phyloP scores from a whole-genome alignment of 2,797 vertebrate species.

The Pangasius djambal region DNA sequence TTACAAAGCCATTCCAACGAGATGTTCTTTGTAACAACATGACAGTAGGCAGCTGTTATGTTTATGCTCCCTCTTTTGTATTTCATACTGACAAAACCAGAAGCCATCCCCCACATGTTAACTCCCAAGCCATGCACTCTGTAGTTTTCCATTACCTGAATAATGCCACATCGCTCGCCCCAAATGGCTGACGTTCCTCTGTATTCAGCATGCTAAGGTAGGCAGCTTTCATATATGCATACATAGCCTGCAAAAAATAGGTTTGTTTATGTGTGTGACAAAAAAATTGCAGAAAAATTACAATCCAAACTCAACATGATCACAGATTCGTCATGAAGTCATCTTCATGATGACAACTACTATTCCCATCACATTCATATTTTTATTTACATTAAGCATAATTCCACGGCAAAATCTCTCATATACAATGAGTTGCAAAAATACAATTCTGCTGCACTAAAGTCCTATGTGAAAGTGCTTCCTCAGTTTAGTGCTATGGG shows the following conservation, averaged over 20 bases:
- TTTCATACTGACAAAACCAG: constrained; percentile 4
- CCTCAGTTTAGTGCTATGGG: neutral
- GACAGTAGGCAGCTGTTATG: neutral
- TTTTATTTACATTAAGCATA: neutral
- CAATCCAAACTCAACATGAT: constrained; percentile 40
- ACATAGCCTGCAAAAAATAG: constrained; percentile 82
- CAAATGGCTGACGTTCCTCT: constrained; percentile 89
- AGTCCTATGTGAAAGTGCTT: neutral
- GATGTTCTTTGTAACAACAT: neutral
- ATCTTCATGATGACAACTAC: neutral
- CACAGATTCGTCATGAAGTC: neutral
- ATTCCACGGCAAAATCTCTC: too few species aligned
- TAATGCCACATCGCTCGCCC: constrained; percentile 84
- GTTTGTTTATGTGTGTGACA: constrained; percentile 2
- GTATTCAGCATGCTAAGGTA: constrained; percentile 95
- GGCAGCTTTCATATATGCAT: constrained; percentile 96
- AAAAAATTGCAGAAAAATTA: constrained; percentile 14
- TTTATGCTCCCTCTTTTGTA: neutral
- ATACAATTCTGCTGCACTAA: neutral
- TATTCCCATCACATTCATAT: neutral
- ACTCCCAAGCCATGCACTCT: neutral
- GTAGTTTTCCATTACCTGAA: constrained; percentile 82
- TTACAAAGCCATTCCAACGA: neutral
- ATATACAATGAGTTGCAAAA: neutral
- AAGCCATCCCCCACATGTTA: neutral